Conservation (phyloP, 1,140 invertebrate genomes). For the Polypedilum vanderplanki region DNA sequence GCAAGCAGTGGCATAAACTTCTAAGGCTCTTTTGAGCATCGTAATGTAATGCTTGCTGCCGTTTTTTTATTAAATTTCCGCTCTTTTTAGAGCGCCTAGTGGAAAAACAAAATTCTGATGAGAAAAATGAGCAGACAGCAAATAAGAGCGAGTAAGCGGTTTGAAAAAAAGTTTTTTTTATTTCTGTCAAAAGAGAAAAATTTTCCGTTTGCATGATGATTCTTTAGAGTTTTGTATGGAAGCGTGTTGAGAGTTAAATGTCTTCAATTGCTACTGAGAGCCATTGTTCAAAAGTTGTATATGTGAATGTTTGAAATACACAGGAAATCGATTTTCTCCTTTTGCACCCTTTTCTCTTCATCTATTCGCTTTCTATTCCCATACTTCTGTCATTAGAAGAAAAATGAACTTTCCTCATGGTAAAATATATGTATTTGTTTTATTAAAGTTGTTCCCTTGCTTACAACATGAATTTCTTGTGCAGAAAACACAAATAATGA, state of each 20-base stretch:
- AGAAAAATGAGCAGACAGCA: not conserved
- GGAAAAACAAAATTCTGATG: not conserved
- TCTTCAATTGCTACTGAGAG: not conserved
- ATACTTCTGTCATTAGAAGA: slow-evolving; percentile 19
- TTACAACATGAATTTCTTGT: too few species aligned
- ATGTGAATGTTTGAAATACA: not conserved
- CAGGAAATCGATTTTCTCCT: slow-evolving; percentile 5
- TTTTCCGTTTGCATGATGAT: not conserved
- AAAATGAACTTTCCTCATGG: slow-evolving; percentile 11
- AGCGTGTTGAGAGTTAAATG: slow-evolving; percentile 11
- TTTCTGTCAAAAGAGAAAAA: slow-evolving; percentile 7
- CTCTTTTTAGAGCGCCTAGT: not conserved
- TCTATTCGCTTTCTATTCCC: not conserved
- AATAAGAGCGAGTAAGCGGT: not conserved
- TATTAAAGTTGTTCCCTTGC: too few species aligned
- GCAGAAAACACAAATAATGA: too few species aligned
- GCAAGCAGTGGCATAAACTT: not conserved
- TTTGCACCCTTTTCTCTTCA: slow-evolving; percentile 8
- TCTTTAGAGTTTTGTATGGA: not conserved
- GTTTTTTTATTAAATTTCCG: slow-evolving; percentile 15
- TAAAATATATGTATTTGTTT: not conserved
- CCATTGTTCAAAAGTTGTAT: not conserved
- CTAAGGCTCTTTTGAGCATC: slow-evolving; percentile 5
- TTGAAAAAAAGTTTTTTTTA: not conserved
- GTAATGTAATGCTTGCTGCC: slow-evolving; percentile 11